A percentile compares a stretch with the other conserved stretches of the same genome.
Evolutionary conservation across 1,140 invertebrate species (phyloP).

Genomic region (Drosophila trapezifrons): DNA sequence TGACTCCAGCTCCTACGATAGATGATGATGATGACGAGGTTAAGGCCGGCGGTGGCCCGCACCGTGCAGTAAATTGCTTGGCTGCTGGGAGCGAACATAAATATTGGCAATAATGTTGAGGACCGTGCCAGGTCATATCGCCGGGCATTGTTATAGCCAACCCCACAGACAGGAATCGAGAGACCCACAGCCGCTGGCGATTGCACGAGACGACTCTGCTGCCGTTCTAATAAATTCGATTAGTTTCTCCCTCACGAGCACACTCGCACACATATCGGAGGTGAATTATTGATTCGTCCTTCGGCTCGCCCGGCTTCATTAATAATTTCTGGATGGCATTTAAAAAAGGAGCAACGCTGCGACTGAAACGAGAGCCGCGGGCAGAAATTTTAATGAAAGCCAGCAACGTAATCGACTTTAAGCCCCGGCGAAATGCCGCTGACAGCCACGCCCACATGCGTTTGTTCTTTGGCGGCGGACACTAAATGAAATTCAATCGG

Average conservation of each 20-base stretch:
- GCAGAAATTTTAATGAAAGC: conserved; percentile 43
- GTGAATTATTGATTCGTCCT: conserved; percentile 72
- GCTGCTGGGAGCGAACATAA: conserved; percentile 52
- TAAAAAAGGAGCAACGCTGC: conserved; percentile 25
- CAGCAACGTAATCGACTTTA: conserved; percentile 30
- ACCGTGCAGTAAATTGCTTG: conserved; percentile 32
- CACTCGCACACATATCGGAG: conserved; percentile 15
- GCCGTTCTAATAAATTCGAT: conserved; percentile 77
- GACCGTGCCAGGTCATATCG: conserved; percentile 41
- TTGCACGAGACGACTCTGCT: conserved; percentile 38
- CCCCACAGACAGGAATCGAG: conserved; percentile 13
- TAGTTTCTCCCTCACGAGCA: conserved; percentile 57
- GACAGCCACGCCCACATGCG: conserved; percentile 17
- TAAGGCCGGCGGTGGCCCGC: conserved; percentile 9
- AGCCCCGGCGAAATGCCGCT: conserved; percentile 31
- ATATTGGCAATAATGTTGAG: conserved; percentile 59
- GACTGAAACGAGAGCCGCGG: conserved; percentile 24
- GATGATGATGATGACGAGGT: conserved; percentile 45
- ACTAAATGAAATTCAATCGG: conserved; percentile 42
- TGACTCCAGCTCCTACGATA: neutral
- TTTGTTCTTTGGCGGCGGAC: neutral
- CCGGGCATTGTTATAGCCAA: conserved; percentile 34
- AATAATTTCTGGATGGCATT: conserved; percentile 60
- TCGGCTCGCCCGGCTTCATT: conserved; percentile 67
- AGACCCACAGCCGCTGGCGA: conserved; percentile 23